phyloP scores from a whole-genome alignment of 2,888 invertebrate species.

The Geotrupes spiniger region DNA sequence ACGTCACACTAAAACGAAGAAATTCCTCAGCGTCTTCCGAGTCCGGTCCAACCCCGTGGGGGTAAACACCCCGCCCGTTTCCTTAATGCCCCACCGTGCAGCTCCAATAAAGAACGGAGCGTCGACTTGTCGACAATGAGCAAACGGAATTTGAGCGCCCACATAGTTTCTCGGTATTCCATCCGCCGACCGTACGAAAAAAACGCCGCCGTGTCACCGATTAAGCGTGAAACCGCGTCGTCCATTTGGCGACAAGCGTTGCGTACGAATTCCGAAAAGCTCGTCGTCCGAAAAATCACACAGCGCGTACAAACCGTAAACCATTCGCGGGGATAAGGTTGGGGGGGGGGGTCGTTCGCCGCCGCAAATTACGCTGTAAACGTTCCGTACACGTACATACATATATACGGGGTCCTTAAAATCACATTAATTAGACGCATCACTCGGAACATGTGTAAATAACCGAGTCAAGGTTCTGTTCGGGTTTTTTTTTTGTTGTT shows the following conservation, averaged over 20 bases:
- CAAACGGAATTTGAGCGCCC: no score
- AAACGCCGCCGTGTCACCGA: slow-evolving; percentile 16
- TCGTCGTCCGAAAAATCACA: slow-evolving; percentile 10
- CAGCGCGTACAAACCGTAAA: slow-evolving; percentile 8
- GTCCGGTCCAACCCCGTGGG: no score
- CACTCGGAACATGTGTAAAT: slow-evolving; percentile 3
- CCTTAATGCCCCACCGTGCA: no score
- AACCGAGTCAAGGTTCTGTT: slow-evolving; percentile 1
- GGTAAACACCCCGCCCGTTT: no score
- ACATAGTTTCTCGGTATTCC: no score
- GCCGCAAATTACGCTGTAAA: not conserved
- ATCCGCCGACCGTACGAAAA: no score
- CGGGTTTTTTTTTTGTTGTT: not conserved
- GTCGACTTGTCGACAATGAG: no score
- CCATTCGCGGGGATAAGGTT: not conserved
- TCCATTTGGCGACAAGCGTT: slow-evolving; percentile 14
- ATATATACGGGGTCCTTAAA: not conserved
- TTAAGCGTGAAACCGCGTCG: slow-evolving; percentile 14
- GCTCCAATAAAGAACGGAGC: no score
- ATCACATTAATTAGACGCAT: slow-evolving; percentile 2
- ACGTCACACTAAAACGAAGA: no score
- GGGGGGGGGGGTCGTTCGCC: not conserved
- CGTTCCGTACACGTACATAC: not conserved
- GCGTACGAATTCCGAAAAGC: slow-evolving; percentile 18
- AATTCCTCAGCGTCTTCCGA: no score